These are phyloP conservation scores for Coptodon bakossiorum DNA, from an alignment of 2,113 vertebrate genomes.

Conservation along the genomic window DNA sequence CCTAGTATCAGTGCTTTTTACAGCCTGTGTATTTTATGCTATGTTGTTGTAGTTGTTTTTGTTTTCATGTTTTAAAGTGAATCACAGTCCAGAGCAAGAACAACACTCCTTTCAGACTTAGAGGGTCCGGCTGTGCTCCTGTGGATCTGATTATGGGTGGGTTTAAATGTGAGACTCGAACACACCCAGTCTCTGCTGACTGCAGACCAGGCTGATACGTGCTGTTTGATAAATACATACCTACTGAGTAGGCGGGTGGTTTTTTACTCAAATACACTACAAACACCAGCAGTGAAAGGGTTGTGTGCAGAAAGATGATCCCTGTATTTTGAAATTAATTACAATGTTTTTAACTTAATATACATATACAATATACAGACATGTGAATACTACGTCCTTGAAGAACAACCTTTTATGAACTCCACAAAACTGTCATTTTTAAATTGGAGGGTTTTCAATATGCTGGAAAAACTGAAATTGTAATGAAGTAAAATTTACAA, in stretches of 20 bases:
- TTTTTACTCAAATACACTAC: neutral
- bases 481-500: neutral
- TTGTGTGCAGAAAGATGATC: rapidly evolving
- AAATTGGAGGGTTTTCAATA: neutral
- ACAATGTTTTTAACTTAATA: neutral
- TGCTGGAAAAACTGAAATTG: neutral
- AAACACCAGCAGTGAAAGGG: neutral
- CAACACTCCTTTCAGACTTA: neutral
- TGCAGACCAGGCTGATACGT: neutral
- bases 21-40: neutral
- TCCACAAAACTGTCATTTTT: neutral
- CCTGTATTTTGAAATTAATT: neutral
- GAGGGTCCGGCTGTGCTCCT: neutral
- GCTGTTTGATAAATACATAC: neutral
- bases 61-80: neutral
- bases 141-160: neutral
- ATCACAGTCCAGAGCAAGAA: too few species aligned
- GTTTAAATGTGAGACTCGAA: neutral
- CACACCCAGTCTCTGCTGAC: conserved; percentile 18
- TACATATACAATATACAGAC: neutral
- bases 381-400: rapidly evolving
- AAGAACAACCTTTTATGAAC: neutral
- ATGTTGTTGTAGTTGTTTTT: neutral
- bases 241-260: neutral
- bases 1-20: rapidly evolving